A percentile compares a stretch with the other conserved stretches of the same genome.
phyloP scores from a whole-genome alignment of 92 coral and sea anemone genomes.

The Heteractis magnifica region DNA sequence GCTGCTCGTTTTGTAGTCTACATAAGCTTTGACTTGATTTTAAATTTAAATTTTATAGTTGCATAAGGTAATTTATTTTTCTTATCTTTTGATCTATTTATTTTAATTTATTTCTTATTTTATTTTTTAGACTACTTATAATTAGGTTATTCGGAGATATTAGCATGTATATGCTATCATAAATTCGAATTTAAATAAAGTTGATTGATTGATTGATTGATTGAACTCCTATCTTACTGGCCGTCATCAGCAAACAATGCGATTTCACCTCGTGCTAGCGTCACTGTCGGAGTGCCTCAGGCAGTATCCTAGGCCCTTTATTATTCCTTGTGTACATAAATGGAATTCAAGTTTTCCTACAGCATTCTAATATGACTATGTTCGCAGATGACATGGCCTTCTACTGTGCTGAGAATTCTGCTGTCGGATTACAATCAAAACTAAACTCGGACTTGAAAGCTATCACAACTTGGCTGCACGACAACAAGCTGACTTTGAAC shows the following conservation, averaged over 20 bases:
- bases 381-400: constrained; percentile 55
- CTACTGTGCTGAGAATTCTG: constrained; percentile 32
- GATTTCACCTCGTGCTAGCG: background rate
- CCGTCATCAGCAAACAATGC: constrained; percentile 32
- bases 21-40: too few species aligned
- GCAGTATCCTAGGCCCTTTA: constrained; percentile 45
- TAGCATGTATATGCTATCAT: too few species aligned
- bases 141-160: too few species aligned
- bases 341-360: constrained; percentile 28
- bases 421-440: constrained; percentile 25
- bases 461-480: constrained; percentile 30
- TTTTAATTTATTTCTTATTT: too few species aligned
- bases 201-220: too few species aligned
- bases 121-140: too few species aligned
- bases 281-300: constrained; percentile 39
- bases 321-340: background rate
- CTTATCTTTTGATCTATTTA: too few species aligned
- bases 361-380: constrained; percentile 40
- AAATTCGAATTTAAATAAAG: too few species aligned
- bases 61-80: too few species aligned
- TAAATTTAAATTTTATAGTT: too few species aligned
- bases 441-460: constrained; percentile 26
- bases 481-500: constrained; percentile 34
- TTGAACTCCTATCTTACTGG: constrained; percentile 32
- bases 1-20: too few species aligned